Percentiles rank a stretch among this genome's conserved stretches.
These are phyloP conservation scores for Heteropelma amictum DNA, from an alignment of 2,888 invertebrate species.

Conservation along the genomic window DNA sequence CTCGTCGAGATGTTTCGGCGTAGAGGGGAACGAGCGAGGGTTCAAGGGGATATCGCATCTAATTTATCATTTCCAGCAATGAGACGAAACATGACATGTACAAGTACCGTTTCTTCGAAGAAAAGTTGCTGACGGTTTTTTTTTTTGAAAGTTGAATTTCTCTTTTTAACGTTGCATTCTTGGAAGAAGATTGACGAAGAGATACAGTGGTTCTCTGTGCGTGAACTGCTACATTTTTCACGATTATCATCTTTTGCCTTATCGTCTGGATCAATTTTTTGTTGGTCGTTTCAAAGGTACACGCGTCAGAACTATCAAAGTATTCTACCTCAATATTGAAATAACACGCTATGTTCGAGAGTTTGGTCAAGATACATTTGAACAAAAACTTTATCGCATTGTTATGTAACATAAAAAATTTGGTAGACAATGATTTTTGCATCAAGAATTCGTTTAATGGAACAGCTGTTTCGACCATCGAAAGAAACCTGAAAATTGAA, in stretches of 20 bases:
- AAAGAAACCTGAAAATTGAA: too few relatives aligned
- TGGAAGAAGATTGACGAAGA: slow-evolving; percentile 11
- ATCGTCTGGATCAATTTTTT: neutral
- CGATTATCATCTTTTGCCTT: neutral
- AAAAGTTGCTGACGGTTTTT: slow-evolving; percentile 9
- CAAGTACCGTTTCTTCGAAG: slow-evolving; percentile 25
- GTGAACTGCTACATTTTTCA: neutral
- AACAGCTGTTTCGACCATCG: too few relatives aligned
- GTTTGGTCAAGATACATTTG: too few relatives aligned
- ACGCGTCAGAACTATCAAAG: neutral
- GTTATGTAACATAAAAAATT: too few relatives aligned
- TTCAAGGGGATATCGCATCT: slow-evolving; percentile 51
- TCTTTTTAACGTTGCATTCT: neutral
- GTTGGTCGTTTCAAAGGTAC: neutral
- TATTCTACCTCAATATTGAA: too few relatives aligned
- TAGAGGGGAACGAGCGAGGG: slow-evolving; percentile 14
- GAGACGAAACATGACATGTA: slow-evolving; percentile 31
- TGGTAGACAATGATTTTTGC: too few relatives aligned
- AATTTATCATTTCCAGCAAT: slow-evolving; percentile 56
- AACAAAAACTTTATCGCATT: too few relatives aligned
- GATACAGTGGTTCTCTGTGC: neutral
- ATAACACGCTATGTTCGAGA: too few relatives aligned
- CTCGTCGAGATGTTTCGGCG: slow-evolving; percentile 29
- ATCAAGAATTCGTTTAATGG: too few relatives aligned
- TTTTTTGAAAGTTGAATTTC: neutral